Percentiles rank a stretch among this genome's conserved stretches.
These are phyloP conservation scores for Physeter macrocephalus DNA, from an alignment of 2,113 vertebrate genomes.

Conservation along the genomic window DNA sequence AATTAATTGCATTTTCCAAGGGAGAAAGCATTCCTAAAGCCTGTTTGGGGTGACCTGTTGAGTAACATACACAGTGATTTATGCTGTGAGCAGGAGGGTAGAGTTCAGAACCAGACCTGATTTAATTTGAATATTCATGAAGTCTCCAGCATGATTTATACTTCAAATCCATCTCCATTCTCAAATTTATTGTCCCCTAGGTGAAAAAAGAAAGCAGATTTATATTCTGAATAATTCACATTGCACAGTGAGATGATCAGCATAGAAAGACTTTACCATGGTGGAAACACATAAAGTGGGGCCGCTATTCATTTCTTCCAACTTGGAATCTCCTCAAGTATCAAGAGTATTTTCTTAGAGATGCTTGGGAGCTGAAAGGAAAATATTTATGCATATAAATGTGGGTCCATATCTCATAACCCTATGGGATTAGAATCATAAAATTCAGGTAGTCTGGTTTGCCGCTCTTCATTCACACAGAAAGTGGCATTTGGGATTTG, in stretches of 20 bases:
- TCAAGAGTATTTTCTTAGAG: conserved; percentile 1
- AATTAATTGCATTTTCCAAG: conserved; percentile 81
- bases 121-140: conserved; percentile 71
- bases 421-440: not conserved
- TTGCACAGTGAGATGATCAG: conserved; percentile 24
- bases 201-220: conserved; percentile 52
- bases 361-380: not conserved
- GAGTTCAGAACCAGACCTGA: conserved; percentile 5
- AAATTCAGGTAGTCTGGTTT: not conserved
- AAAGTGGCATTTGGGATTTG: not conserved
- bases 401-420: not conserved
- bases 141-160: conserved; percentile 11
- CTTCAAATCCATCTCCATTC: conserved; percentile 49
- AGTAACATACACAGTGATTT: conserved; percentile 62
- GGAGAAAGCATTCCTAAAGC: conserved; percentile 61
- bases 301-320: conserved; percentile 20
- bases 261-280: not conserved
- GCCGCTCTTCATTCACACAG: not conserved
- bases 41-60: conserved; percentile 69
- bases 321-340: conserved; percentile 40
- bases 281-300: not conserved
- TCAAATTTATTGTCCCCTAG: conserved; percentile 44
- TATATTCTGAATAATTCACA: conserved; percentile 50
- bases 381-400: conserved; percentile 46
- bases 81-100: not conserved